A percentile compares a stretch with the other conserved stretches of the same genome.
Conservation (phyloP, 2,113 vertebrate species). For the Hipposideros armiger region DNA sequence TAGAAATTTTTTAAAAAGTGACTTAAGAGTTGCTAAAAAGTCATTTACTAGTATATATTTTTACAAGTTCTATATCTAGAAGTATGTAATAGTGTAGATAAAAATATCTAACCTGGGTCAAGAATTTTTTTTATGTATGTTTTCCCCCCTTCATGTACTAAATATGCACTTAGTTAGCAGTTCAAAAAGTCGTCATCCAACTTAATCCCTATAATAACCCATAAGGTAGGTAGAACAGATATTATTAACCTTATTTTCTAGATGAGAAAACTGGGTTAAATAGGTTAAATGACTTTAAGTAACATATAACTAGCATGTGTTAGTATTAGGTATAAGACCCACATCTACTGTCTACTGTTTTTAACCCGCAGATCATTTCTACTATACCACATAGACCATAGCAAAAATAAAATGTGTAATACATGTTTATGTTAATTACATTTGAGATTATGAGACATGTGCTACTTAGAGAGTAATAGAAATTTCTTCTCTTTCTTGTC, state of each 20-base stretch:
- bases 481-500: conserved; percentile 21
- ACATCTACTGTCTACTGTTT: background rate
- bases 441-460: background rate
- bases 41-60: background rate
- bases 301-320: background rate
- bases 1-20: background rate
- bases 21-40: conserved; percentile 22
- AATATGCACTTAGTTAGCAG: background rate
- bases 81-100: conserved; percentile 2
- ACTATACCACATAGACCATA: background rate
- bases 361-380: background rate
- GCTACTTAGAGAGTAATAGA: background rate
- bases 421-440: background rate
- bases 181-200: conserved; percentile 27
- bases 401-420: background rate
- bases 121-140: background rate
- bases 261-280: background rate
- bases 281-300: background rate
- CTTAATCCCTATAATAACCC: background rate
- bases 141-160: background rate
- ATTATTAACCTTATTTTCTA: background rate
- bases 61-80: conserved; percentile 42
- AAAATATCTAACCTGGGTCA: conserved; percentile 54
- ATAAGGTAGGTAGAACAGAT: background rate
- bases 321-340: background rate